A percentile compares a stretch with the other conserved stretches of the same genome.
Conservation (phyloP, 2,888 invertebrate species). For the Apotomis turbidana region DNA sequence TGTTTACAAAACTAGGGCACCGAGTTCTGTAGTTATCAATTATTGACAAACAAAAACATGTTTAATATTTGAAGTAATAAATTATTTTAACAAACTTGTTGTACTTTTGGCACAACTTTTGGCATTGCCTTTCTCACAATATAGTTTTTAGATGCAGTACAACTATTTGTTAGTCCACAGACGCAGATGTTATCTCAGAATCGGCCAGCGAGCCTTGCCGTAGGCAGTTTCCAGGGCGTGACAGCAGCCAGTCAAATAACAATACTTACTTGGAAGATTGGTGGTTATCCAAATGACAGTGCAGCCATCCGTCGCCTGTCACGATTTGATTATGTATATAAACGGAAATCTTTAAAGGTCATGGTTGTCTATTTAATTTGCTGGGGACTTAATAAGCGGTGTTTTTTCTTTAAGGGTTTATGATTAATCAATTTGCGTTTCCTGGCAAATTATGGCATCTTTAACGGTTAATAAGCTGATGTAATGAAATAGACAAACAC, state of each 20-base stretch:
- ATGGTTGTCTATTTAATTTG: slow-evolving; percentile 23
- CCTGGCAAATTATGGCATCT: too few species aligned
- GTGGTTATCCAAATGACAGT: slow-evolving; percentile 30
- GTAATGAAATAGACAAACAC: too few species aligned
- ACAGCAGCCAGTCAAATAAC: slow-evolving; percentile 46
- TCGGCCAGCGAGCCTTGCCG: slow-evolving; percentile 36
- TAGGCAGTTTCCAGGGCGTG: slow-evolving; percentile 66
- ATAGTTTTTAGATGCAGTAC: too few species aligned
- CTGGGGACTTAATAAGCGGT: background rate
- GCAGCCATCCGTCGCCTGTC: slow-evolving; percentile 25
- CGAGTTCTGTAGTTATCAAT: too few species aligned
- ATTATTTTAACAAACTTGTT: too few species aligned
- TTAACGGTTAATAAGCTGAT: too few species aligned
- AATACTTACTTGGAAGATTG: slow-evolving; percentile 36
- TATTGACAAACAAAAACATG: too few species aligned
- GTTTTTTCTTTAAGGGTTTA: background rate
- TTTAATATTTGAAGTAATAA: too few species aligned
- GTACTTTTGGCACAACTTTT: too few species aligned
- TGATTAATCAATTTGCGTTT: too few species aligned
- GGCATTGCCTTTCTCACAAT: too few species aligned
- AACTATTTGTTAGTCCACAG: background rate
- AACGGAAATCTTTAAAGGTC: slow-evolving; percentile 40
- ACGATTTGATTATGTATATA: slow-evolving; percentile 37
- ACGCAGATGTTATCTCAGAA: slow-evolving; percentile 14
- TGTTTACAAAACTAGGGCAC: too few species aligned